phyloP scores from a whole-genome alignment of 1,140 invertebrate species.

The Heliconius congener region DNA sequence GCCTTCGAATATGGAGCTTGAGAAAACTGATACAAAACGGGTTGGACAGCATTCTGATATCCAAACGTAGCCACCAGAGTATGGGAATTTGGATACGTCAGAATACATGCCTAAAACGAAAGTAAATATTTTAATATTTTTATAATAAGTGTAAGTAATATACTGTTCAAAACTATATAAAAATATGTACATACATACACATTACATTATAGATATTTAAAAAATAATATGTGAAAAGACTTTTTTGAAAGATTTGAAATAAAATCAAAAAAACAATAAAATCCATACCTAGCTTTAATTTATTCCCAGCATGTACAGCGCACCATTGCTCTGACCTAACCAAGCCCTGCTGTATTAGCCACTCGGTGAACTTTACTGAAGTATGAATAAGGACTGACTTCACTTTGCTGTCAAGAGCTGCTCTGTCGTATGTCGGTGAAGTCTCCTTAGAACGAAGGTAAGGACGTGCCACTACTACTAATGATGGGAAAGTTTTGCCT shows the following conservation, averaged over 20 bases:
- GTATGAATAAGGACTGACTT: slow-evolving; percentile 90
- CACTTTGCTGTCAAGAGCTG: slow-evolving; percentile 86
- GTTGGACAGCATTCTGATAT: slow-evolving; percentile 92
- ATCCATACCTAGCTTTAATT: slow-evolving; percentile 85
- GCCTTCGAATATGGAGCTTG: slow-evolving; percentile 92
- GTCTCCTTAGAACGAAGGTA: slow-evolving; percentile 86
- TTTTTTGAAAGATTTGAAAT: no score
- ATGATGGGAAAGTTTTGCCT: slow-evolving; percentile 90
- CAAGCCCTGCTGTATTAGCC: slow-evolving; percentile 92
- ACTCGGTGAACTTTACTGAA: slow-evolving; percentile 92
- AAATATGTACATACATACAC: no score
- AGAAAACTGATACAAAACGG: slow-evolving; percentile 92
- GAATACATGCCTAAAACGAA: slow-evolving; percentile 87
- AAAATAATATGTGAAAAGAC: no score
- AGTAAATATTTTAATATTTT: slow-evolving; percentile 12
- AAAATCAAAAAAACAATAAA: no score
- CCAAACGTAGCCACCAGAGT: slow-evolving; percentile 94
- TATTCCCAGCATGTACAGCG: slow-evolving; percentile 83
- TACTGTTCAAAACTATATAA: no score
- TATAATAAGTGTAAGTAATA: no score
- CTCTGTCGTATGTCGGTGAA: slow-evolving; percentile 77
- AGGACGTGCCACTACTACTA: slow-evolving; percentile 90
- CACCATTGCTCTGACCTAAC: slow-evolving; percentile 90
- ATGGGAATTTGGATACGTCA: slow-evolving; percentile 91
- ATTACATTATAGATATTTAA: no score